These are phyloP conservation scores for Drosophila atroscutellata DNA, from an alignment of 2,888 invertebrate species.

Conservation along the genomic window DNA sequence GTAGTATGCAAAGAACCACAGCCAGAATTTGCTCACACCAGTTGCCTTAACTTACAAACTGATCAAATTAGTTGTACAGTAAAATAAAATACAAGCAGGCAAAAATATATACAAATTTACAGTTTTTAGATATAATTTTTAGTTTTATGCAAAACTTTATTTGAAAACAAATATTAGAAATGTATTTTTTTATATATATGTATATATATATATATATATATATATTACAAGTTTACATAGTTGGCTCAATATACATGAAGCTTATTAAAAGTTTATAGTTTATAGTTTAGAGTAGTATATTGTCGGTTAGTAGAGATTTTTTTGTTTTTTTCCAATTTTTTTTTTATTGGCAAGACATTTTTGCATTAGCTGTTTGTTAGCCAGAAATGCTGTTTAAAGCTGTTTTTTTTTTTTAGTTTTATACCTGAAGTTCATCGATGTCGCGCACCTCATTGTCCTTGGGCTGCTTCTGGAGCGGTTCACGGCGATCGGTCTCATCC, in stretches of 20 bases:
- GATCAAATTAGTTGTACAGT: slow-evolving; percentile 39
- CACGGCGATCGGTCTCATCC: slow-evolving; percentile 70
- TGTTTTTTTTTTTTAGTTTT: slow-evolving; percentile 51
- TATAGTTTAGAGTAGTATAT: slow-evolving; percentile 44
- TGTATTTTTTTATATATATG: slow-evolving; percentile 40
- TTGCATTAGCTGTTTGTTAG: slow-evolving; percentile 56
- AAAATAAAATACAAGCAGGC: slow-evolving; percentile 45
- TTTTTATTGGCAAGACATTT: slow-evolving; percentile 48
- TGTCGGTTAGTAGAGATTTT: slow-evolving; percentile 63
- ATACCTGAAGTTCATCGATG: slow-evolving; percentile 84
- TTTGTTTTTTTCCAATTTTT: slow-evolving; percentile 1
- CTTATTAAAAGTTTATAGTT: slow-evolving; percentile 37
- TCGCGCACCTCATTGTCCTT: slow-evolving; percentile 82
- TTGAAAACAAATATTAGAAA: slow-evolving; percentile 59
- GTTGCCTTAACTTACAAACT: slow-evolving; percentile 25
- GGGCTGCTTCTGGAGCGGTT: slow-evolving; percentile 72
- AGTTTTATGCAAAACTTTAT: slow-evolving; percentile 72
- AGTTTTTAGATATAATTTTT: slow-evolving; percentile 17
- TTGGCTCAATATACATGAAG: slow-evolving; percentile 50
- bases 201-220: slow-evolving; percentile 47
- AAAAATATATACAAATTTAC: slow-evolving; percentile 52
- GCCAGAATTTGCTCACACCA: slow-evolving; percentile 42
- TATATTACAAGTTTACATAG: slow-evolving; percentile 62
- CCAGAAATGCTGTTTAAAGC: slow-evolving; percentile 20
- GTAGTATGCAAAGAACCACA: slow-evolving; percentile 41